Evolutionary conservation across 2,797 vertebrate species (phyloP).

Genomic region (Darevskia nairensis): DNA sequence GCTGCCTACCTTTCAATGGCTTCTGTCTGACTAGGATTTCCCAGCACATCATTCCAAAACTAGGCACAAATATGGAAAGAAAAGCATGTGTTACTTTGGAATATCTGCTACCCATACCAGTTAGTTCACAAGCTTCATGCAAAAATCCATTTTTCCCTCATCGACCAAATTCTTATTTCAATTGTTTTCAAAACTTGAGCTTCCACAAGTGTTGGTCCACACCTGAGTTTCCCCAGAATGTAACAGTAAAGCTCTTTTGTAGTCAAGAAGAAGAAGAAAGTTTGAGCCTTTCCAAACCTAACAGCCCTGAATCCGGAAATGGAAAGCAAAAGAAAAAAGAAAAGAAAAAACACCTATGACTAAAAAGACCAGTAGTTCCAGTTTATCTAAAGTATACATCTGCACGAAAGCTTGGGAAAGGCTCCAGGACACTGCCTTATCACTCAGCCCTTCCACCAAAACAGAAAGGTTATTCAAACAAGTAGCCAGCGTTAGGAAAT

Average conservation of each 20-base stretch:
- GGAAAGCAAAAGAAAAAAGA: background rate
- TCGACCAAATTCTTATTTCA: background rate
- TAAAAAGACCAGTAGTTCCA: background rate
- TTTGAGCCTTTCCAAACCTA: background rate
- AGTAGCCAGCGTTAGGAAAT: background rate
- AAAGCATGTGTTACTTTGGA: background rate
- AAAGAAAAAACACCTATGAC: background rate
- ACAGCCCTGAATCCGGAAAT: background rate
- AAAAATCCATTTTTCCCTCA: background rate
- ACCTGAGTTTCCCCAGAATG: background rate
- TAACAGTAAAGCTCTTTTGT: too few species aligned
- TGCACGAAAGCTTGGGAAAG: background rate
- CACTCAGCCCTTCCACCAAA: background rate
- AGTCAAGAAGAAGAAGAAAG: background rate
- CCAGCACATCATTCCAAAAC: conserved; percentile 79
- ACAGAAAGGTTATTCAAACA: background rate
- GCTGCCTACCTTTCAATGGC: conserved; percentile 76
- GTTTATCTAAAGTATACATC: background rate
- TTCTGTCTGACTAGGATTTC: conserved; percentile 76
- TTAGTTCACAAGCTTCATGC: background rate
- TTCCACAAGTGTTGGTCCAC: background rate
- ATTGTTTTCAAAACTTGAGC: background rate
- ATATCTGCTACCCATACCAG: background rate
- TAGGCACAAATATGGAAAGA: conserved; percentile 38
- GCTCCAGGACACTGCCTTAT: background rate